These are phyloP conservation scores for Psilopogon haemacephalus DNA, from an alignment of 2,113 vertebrate genomes.

Conservation along the genomic window DNA sequence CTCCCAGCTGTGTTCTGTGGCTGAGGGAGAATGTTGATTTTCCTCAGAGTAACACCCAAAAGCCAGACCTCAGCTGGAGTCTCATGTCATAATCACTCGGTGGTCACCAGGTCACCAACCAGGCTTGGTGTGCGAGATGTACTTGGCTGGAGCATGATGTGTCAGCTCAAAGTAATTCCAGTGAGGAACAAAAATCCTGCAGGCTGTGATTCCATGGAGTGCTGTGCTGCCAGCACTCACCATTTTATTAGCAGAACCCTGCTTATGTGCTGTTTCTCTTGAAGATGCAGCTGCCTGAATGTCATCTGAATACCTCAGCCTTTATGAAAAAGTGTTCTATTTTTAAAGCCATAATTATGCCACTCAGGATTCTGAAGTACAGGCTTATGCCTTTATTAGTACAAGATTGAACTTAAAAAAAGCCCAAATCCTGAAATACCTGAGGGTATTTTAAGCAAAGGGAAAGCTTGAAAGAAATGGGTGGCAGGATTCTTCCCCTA, in stretches of 20 bases:
- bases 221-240: slow-evolving; percentile 27
- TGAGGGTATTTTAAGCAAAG: slow-evolving; percentile 42
- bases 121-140: not conserved
- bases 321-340: slow-evolving; percentile 67
- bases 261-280: slow-evolving; percentile 56
- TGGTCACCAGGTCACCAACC: not conserved
- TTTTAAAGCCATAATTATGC: slow-evolving; percentile 63
- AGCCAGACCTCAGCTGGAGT: not conserved
- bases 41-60: not conserved
- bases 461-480: not conserved
- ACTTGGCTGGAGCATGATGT: not conserved
- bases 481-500: not conserved
- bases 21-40: not conserved
- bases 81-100: not conserved
- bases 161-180: not conserved
- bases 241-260: slow-evolving; percentile 50
- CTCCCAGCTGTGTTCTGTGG: not conserved
- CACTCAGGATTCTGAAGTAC: slow-evolving; percentile 59
- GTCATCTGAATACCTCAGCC: slow-evolving; percentile 67
- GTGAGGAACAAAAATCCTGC: not conserved
- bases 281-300: slow-evolving; percentile 68
- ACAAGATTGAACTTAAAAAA: slow-evolving; percentile 46
- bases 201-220: slow-evolving; percentile 29
- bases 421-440: slow-evolving; percentile 53
- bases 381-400: slow-evolving; percentile 63